Evolutionary conservation across 2,888 invertebrate genomes (phyloP), one percentile per base, ranked within the genome.

Genomic region (Tyria jacobaeae): DNA sequence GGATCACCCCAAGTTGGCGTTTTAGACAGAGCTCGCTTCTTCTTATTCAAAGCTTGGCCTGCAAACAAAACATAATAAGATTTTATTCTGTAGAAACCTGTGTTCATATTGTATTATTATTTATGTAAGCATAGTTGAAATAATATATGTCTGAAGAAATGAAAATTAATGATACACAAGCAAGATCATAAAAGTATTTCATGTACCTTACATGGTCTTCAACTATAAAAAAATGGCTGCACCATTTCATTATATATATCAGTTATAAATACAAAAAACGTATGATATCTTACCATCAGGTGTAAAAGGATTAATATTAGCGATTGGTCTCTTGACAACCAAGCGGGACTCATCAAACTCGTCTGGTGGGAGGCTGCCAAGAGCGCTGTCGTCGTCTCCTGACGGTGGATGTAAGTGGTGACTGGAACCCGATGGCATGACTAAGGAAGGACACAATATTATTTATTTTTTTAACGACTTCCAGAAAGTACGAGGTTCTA

Each of bases 291-390:
- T 60, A 96, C 96, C 96, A 79, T 96, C 96, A 5, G 97, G 97
- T 5, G 97, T 97, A 79, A 98, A 98, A 0, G 98, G 98, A 90
- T 98, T 98, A 50, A 98, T 95, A 89, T 98, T 98, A 34, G 96
- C 97, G 0, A 94, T 82, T 0, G 96, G 95, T 63, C 94, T 92
- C 5, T 78, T 73, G 66, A 57, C 62, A 6, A 68, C 55, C 25
- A 83, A 71, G 0, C 82, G 56, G 0, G 86, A 84, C 48, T 89
- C 88, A 67, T 91, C 89, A 15, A 82, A 65, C 1, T 95, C 94
- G 61, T 94, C 94, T 0, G 94, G 89, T 0, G 89, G 89, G 1
- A 92, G 75, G 62, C 91, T 91, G 62, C 91, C 91, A 0, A 93
- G 73, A 0, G 92, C 93, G 49, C 90, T 90, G 85, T 93, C 93